Conservation (phyloP, 2,797 vertebrate genomes). For the Myotis findleyi region DNA sequence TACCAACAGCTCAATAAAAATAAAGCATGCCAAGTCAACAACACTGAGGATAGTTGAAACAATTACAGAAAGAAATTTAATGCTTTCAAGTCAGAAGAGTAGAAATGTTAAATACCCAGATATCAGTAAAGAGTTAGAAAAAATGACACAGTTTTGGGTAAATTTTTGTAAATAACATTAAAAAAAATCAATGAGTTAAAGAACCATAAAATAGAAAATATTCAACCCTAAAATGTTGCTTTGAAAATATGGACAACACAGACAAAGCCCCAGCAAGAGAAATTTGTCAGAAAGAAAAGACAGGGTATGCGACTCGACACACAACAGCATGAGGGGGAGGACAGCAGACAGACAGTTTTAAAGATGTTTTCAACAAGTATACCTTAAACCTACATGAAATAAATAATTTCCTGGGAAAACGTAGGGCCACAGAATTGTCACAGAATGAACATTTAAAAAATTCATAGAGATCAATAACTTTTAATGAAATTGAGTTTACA, state of each 20-base stretch:
- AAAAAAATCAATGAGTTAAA: background rate
- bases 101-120: background rate
- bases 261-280: background rate
- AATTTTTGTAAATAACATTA: background rate
- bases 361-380: background rate
- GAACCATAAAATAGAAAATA: background rate
- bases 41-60: background rate
- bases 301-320: too few species aligned
- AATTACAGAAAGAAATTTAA: background rate
- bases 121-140: background rate
- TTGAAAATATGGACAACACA: background rate
- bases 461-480: background rate
- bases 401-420: background rate
- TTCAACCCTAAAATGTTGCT: background rate
- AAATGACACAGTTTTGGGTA: background rate
- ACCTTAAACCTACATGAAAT: background rate
- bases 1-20: background rate
- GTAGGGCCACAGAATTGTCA: background rate
- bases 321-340: background rate
- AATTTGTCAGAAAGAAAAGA: background rate
- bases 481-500: conserved; percentile 12
- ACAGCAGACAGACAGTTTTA: background rate
- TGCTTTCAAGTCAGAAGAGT: background rate
- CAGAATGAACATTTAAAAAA: background rate
- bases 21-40: too few species aligned